phyloP scores from a whole-genome alignment of 2,888 invertebrate species.

The Platycheirus rosarum region DNA sequence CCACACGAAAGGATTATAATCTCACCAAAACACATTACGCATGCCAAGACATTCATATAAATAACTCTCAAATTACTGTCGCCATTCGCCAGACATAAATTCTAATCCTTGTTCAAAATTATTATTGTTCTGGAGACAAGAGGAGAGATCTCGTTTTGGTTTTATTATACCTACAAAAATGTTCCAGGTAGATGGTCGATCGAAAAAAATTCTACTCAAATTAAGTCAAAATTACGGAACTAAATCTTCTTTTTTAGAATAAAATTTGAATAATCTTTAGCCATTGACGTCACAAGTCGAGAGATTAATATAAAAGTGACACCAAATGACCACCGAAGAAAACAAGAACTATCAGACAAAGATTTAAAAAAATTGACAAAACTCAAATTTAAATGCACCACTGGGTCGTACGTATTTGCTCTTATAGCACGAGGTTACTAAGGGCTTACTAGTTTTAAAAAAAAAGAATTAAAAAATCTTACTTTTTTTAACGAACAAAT shows the following conservation, averaged over 20 bases:
- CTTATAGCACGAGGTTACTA: too few species aligned
- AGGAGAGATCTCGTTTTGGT: conserved; percentile 42
- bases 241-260: conserved; percentile 61
- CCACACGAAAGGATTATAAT: conserved; percentile 13
- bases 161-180: conserved; percentile 4
- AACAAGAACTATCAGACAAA: conserved; percentile 25
- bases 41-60: conserved; percentile 31
- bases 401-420: too few species aligned
- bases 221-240: conserved; percentile 72
- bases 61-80: conserved; percentile 58
- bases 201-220: conserved; percentile 25
- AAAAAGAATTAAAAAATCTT: too few species aligned
- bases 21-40: conserved; percentile 41
- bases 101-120: conserved; percentile 40
- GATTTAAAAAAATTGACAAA: conserved; percentile 26
- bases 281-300: conserved; percentile 65
- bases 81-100: conserved; percentile 50
- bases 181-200: conserved; percentile 16
- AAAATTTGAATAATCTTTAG: conserved; percentile 63
- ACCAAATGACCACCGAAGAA: conserved; percentile 5
- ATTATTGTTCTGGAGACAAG: conserved; percentile 20
- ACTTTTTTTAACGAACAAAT: too few species aligned
- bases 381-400: too few species aligned
- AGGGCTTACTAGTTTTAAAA: too few species aligned
- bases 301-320: conserved; percentile 30